phyloP scores from a whole-genome alignment of 2,797 vertebrate species.

The Coranthus polyacanthus region DNA sequence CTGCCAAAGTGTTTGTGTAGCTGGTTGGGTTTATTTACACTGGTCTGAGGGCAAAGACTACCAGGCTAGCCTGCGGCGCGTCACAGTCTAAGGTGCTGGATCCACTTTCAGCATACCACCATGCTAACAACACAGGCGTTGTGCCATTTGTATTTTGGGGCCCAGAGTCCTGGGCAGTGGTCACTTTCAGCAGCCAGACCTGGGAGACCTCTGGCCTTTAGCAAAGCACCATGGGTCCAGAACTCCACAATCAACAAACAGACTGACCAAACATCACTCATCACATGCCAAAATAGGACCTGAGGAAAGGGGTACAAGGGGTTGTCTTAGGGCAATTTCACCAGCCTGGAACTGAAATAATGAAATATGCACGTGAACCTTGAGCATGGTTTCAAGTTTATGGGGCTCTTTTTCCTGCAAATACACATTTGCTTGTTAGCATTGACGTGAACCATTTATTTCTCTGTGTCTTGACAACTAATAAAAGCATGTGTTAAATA shows the following conservation, averaged over 20 bases:
- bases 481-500: conserved; percentile 59
- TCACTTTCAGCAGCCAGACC: conserved; percentile 70
- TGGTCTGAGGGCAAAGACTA: conserved; percentile 74
- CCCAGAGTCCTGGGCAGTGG: conserved; percentile 55
- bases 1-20: conserved; percentile 78
- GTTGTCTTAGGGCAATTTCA: conserved; percentile 65
- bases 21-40: conserved; percentile 80
- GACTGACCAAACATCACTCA: conserved; percentile 69
- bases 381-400: conserved; percentile 54
- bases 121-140: conserved; percentile 69
- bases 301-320: conserved; percentile 59
- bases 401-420: conserved; percentile 53
- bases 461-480: conserved; percentile 59
- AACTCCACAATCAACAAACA: conserved; percentile 71
- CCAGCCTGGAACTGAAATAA: conserved; percentile 57
- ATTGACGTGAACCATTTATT: conserved; percentile 54
- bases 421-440: conserved; percentile 56
- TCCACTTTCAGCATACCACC: conserved; percentile 65
- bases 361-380: conserved; percentile 56
- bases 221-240: conserved; percentile 56
- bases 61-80: conserved; percentile 65
- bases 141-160: conserved; percentile 72
- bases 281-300: conserved; percentile 68
- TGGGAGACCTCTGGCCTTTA: conserved; percentile 69
- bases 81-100: conserved; percentile 56